Base-by-base conservation (phyloP, 2,113 vertebrate species). In the Strix uralensis region DNA sequence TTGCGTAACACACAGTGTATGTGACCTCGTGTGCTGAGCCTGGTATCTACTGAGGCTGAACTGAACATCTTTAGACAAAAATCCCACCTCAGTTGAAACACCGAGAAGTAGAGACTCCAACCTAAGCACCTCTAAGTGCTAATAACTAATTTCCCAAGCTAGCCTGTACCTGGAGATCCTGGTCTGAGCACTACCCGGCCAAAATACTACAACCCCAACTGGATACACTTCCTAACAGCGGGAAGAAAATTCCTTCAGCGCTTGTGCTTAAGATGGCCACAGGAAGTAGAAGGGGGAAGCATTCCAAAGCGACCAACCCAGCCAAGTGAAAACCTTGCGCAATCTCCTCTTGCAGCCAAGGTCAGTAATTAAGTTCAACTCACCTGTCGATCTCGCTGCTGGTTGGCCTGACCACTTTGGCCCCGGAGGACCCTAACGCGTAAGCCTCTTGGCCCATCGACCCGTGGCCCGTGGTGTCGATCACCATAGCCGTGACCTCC, bases 371-470 rank as follows among this genome's bases (percentile, higher is more conserved):
- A 62, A 52, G 42, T 46, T 72, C 55, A 69, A 90, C 98, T 97
- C 94, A 99, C 99, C 99, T 98, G 97, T 99, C 99, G 2, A 99
- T 98, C 92, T 99, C 99, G 36, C 98, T 99, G 98, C 99, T 99
- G 66, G 99, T 99, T 2, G 99, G 99, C 88, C 99, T 98, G 75
- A 96, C 98, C 67, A 97, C 98, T 93, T 99, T 99, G 93, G 98
- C 87, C 30, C 98, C 98, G 3, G 98, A 97, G 88, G 97, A 97
- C 46, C 98, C 98, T 73, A 98, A 49, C 7, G 98, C 34, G 11
- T 98, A 99, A 87, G 96, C 97, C 80, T 99, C 99, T 86, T 99
- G 98, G 81, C 98, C 97, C 95, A 99, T 84, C 1, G 99, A 97
- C 71, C 98, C 98, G 11, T 99, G 99, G 82, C 99, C 99, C 0